Evolutionary conservation across 1,140 invertebrate species (phyloP).

Genomic region (Zaprionus taronus): DNA sequence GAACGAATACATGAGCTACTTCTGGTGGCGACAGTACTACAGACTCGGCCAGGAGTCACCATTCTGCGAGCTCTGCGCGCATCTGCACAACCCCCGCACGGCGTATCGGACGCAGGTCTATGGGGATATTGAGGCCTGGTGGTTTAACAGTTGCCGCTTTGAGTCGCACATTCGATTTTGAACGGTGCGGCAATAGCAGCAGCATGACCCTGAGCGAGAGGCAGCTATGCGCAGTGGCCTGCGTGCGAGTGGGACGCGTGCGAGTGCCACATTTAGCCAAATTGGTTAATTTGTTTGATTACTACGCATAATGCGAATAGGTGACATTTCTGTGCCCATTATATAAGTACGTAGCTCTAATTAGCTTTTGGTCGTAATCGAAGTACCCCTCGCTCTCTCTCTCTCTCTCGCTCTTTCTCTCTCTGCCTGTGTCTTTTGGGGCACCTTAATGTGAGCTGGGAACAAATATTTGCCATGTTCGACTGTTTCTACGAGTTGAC

Average conservation of each 20-base stretch:
- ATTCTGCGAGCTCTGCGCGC: conserved; percentile 78
- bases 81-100: conserved; percentile 59
- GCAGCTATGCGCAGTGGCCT: background rate
- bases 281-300: background rate
- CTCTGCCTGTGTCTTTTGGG: background rate
- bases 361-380: background rate
- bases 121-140: conserved; percentile 76
- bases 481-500: background rate
- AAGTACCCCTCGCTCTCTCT: background rate
- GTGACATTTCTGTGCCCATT: background rate
- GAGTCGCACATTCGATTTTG: conserved; percentile 55
- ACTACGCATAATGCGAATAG: background rate
- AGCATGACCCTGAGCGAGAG: conserved; percentile 23
- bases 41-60: conserved; percentile 57
- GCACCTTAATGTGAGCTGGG: background rate
- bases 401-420: background rate
- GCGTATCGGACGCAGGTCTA: conserved; percentile 67
- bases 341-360: background rate
- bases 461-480: background rate
- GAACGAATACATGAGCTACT: conserved; percentile 85
- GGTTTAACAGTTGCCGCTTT: conserved; percentile 72
- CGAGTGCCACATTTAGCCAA: background rate
- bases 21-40: conserved; percentile 86
- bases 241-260: conserved; percentile 25
- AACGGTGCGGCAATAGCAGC: conserved; percentile 8